Base-by-base conservation (phyloP, 2,888 invertebrate species). In the Ernsta delagoae region DNA sequence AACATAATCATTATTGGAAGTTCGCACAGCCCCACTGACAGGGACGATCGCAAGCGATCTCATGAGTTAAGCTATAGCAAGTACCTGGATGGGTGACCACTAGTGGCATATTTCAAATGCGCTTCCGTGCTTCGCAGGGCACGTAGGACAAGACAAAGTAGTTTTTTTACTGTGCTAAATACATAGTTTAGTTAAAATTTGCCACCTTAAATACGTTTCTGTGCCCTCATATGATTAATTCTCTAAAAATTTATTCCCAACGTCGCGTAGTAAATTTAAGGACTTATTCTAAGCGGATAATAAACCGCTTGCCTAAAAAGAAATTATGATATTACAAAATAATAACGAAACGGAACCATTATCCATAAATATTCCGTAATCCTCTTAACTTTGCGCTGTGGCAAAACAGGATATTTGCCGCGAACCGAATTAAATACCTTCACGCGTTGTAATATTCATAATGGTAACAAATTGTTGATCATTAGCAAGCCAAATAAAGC, bases 311-410 rank as follows among this genome's bases (percentile, higher is more conserved):
- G 50, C 16, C 70, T 64, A 71, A 74, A 71, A 72, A 71, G 70
- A 78, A 84, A 83, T 82, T 80, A 84, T 79, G 77, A 81, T 80
- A 81, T 79, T 76, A 78, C 73, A 70, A 77, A 79, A 79, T 82
- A 83, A 83, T 81, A 80, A 79, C 83, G 79, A 81, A 83, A 79
- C 80, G 77, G 78, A 78, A 79, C 78, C 80, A 79, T 85, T 83
- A 82, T 78, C 76, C 81, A 86, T 86, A 88, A 88, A 88, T 90
- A 83, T 83, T 77, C 76, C 75, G 75, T 89, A 90, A 91, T 90
- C 90, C 87, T 83, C 90, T 92, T 89, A 86, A 75, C 84, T 84
- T 86, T 84, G 87, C 80, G 79, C 83, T 75, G 81, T 83, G 81
- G 84, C 80, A 87, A 84, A 48, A 87, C 85, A 87, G 81, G 84